Percentiles rank a stretch among this genome's conserved stretches.
phyloP scores from a whole-genome alignment of 2,888 invertebrate genomes.

The Dryococelus australis region DNA sequence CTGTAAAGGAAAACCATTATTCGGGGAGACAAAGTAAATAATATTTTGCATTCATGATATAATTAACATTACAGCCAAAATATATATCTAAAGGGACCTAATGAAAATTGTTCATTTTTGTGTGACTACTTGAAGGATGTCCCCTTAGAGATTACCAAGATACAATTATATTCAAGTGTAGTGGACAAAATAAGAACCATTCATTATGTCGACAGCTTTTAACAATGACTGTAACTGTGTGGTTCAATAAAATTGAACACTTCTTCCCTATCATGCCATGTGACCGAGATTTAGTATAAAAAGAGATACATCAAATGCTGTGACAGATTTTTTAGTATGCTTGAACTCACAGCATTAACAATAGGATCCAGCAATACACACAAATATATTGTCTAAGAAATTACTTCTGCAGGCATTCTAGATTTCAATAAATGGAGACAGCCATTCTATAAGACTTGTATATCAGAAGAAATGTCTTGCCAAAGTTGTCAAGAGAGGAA shows the following conservation, averaged over 20 bases:
- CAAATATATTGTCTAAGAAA: too few species aligned
- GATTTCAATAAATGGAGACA: constrained; percentile 17
- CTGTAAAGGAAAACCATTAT: too few species aligned
- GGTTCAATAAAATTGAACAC: background rate
- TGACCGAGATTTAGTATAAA: background rate
- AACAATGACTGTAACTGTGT: background rate
- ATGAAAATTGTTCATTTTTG: background rate
- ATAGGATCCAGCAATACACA: too few species aligned
- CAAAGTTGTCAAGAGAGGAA: background rate
- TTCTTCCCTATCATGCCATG: background rate
- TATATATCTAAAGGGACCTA: background rate
- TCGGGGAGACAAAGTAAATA: too few species aligned
- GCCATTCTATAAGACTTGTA: constrained; percentile 4
- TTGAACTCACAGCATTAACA: background rate
- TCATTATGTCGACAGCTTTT: background rate
- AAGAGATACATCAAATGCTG: too few species aligned
- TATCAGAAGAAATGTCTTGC: background rate
- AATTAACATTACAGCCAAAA: background rate
- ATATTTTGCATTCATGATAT: background rate
- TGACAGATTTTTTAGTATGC: background rate
- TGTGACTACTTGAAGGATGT: background rate
- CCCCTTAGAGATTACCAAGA: background rate
- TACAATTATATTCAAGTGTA: background rate
- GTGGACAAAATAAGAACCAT: background rate
- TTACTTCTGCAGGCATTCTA: background rate